Conservation (phyloP, 2,888 invertebrate species). For the Cryptocephalus moraei region DNA sequence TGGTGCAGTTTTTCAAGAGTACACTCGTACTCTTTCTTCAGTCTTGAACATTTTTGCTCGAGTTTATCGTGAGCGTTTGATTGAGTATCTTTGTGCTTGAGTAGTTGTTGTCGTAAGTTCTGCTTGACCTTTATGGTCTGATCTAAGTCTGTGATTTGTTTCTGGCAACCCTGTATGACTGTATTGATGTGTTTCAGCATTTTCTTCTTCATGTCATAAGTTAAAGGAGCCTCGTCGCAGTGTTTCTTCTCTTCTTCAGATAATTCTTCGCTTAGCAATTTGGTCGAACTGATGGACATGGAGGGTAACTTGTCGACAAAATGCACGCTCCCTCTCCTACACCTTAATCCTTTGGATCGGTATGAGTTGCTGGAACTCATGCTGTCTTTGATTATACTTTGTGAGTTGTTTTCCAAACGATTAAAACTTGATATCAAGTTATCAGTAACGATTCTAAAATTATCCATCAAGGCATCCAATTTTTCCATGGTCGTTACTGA, state of each 20-base stretch:
- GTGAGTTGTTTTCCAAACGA: neutral
- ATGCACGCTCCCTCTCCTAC: constrained; percentile 35
- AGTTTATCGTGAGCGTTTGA: constrained; percentile 48
- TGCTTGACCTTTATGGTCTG: constrained; percentile 59
- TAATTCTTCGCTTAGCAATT: constrained; percentile 20
- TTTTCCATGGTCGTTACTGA: constrained; percentile 59
- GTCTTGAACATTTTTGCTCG: constrained; percentile 51
- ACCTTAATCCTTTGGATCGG: constrained; percentile 30
- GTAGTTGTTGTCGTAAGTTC: constrained; percentile 59
- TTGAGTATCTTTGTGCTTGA: constrained; percentile 47
- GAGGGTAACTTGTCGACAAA: constrained; percentile 30
- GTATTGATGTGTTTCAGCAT: constrained; percentile 29
- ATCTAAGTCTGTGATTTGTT: constrained; percentile 60
- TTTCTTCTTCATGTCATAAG: constrained; percentile 28
- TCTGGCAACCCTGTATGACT: constrained; percentile 22
- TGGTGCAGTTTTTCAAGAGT: constrained; percentile 46
- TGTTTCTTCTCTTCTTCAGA: constrained; percentile 16
- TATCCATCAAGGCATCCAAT: constrained; percentile 60
- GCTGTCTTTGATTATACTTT: constrained; percentile 24
- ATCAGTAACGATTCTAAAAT: constrained; percentile 62
- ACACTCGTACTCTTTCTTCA: constrained; percentile 50
- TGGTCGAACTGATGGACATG: constrained; percentile 18
- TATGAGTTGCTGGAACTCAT: constrained; percentile 26
- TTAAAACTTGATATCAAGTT: constrained; percentile 39
- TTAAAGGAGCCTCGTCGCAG: constrained; percentile 13